phyloP scores from a whole-genome alignment of 2,113 vertebrate species.

The human (Homo sapiens) region DNA sequence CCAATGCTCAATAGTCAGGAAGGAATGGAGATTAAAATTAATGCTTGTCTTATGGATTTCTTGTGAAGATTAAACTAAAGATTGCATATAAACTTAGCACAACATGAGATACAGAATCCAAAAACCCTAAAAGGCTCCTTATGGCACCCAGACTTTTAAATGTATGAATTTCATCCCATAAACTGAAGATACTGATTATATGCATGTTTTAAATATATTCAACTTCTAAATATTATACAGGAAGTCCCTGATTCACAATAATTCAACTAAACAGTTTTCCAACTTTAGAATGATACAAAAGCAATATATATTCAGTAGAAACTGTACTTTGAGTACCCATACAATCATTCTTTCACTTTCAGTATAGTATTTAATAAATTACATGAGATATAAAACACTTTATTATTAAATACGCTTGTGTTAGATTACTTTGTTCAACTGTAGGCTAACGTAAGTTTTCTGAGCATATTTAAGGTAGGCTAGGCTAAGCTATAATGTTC shows the following conservation, averaged over 20 bases:
- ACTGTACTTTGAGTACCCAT: background rate
- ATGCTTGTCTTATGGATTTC: background rate
- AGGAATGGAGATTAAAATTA: background rate
- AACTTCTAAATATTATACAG: background rate
- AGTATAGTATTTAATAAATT: background rate
- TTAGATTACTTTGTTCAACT: background rate
- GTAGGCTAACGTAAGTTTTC: background rate
- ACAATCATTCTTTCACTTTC: background rate
- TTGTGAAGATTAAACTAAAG: background rate
- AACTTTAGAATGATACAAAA: background rate
- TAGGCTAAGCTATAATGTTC: background rate
- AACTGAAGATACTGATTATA: background rate
- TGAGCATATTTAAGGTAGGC: background rate
- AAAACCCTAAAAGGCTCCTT: background rate
- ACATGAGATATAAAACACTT: background rate
- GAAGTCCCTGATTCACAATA: background rate
- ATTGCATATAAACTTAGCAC: background rate
- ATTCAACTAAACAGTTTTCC: background rate
- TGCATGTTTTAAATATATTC: background rate
- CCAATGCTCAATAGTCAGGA: background rate
- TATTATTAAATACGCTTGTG: background rate
- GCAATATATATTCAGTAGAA: background rate
- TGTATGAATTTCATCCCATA: background rate
- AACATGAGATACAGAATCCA: background rate
- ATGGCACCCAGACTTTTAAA: background rate